Evolutionary conservation across 53 echinoderm and acorn worm species (phyloP), one percentile per base, ranked within the genome.

Genomic region (Henricia sp.): DNA sequence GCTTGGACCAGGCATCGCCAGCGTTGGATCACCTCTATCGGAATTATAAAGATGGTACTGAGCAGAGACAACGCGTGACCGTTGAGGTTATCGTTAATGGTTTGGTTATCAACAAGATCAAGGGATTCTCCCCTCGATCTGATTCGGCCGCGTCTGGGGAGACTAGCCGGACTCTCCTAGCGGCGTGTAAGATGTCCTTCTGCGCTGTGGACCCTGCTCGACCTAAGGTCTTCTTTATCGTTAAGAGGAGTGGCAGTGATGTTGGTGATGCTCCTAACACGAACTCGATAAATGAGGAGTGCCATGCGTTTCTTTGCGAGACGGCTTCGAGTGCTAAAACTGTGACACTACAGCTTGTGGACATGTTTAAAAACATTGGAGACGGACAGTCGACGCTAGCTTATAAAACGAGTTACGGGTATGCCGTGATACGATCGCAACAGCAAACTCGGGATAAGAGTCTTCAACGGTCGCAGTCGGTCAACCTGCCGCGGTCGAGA

Each of bases 51-150:
- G 82, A 78, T 1, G 82, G 68, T 3, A 94, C 91, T 38, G 83
- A 86, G 80, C 35, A 75, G 26, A 71, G 71, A 23, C 70, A 89
- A 28, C 91, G 89, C 41, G 82, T 94, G 64, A 36, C 38, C 40
- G 83, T 94, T 48, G 91, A 91, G 35, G 70, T 94, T 5, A 82
- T 86, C 4, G 86, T 83, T 44, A 86, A 89, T 33, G 94, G 94
- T 1, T 52, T 94, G 44, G 73, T 67, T 11, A 85, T 91, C 34
- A 60, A 66, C 44, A 70, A 83, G n/a, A 53, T 90, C 21, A 88
- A 84, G 66, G 56, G 52, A 29, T 67, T 67, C 42, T 67, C 67
- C 0, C 67, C 75, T 0, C 51, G 43, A 26, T 37, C 60, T 12
- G 52, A 44, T 2, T 29, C 42, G 42, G 65, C 34, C 44, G 52